Evolutionary conservation across 2,888 invertebrate genomes (phyloP), one percentile per base, ranked within the genome.

Genomic region (Ptycholaimellus sp.): DNA sequence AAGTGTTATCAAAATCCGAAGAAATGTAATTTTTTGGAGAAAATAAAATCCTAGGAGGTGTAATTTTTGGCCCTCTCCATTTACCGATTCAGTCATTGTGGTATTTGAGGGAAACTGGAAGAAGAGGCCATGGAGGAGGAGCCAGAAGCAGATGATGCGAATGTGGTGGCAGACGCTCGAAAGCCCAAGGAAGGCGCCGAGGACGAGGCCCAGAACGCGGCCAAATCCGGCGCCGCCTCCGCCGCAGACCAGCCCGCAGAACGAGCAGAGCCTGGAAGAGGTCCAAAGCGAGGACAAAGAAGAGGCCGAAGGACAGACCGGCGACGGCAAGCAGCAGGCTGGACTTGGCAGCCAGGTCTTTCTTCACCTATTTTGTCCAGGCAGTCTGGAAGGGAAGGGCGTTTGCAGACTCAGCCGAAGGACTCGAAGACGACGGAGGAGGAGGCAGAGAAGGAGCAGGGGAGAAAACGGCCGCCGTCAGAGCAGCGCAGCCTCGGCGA

Each of bases 101-200:
- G n/a, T n/a, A n/a, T n/a, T n/a, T n/a, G n/a, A n/a, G n/a, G n/a
- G n/a, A n/a, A n/a, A n/a, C n/a, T n/a, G n/a, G n/a, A n/a, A n/a
- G n/a, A n/a, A n/a, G n/a, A n/a, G n/a, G 49, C 49, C 7, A 49
- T 45, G 29, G 54, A 55, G 30, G 57, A 61, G 9, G 54, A 47
- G 38, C 62, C 42, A 18, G 50, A 58, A 40, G 62, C 66, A 29
- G 62, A 62, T 1, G 61, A 68, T 4, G 64, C 66, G 36, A 60
- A 67, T 2, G 65, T 82, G 54, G 82, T 83, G 55, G 73, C 83
- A 2, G 73, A 74, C 50, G 74, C 79, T 45, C 72, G 76, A 0
- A 73, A 74, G 21, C 33, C 29, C 3, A 21, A 37, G 22, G 30
- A 39, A 9, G 35, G 33, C 11, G 47, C 47, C 14, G 49, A 54